A percentile compares a stretch with the other conserved stretches of the same genome.
These are phyloP conservation scores for Cladorhizidae sp. DNA, from an alignment of 37 sponge, comb jelly and placozoan genomes.

Conservation along the genomic window DNA sequence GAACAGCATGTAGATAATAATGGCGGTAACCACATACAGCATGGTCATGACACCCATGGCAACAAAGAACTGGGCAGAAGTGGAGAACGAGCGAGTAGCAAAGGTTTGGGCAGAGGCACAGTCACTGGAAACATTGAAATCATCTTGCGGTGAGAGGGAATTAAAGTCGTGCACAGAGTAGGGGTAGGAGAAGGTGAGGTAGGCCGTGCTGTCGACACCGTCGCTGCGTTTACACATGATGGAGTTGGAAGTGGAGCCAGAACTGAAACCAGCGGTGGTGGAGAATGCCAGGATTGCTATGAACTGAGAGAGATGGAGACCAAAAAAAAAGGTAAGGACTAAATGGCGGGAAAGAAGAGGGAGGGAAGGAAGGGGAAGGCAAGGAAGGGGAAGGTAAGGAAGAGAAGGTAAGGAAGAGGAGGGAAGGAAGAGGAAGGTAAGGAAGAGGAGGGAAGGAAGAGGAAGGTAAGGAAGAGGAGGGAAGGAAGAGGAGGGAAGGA, in stretches of 20 bases:
- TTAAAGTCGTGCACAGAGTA: not conserved
- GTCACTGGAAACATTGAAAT: not conserved
- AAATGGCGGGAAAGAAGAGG: not conserved
- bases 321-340: not conserved
- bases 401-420: not conserved
- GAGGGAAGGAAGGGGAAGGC: constrained; percentile 5
- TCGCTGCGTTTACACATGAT: not conserved
- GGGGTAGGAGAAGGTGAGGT: constrained; percentile 25
- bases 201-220: not conserved
- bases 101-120: not conserved
- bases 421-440: not conserved
- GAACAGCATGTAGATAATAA: constrained; percentile 65
- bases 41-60: constrained; percentile 72
- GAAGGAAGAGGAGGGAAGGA: too few relatives aligned
- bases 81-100: not conserved
- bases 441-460: too few relatives aligned
- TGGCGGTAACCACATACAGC: constrained; percentile 46
- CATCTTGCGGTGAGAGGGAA: not conserved
- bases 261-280: constrained; percentile 55
- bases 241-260: constrained; percentile 3
- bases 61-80: constrained; percentile 72
- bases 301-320: constrained; percentile 27
- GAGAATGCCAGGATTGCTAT: constrained; percentile 68
- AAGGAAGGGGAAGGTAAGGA: not conserved
- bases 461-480: too few relatives aligned